Percentiles rank a stretch among this genome's conserved stretches.
phyloP scores from a whole-genome alignment of 2,113 vertebrate genomes.

The Columba janthina region DNA sequence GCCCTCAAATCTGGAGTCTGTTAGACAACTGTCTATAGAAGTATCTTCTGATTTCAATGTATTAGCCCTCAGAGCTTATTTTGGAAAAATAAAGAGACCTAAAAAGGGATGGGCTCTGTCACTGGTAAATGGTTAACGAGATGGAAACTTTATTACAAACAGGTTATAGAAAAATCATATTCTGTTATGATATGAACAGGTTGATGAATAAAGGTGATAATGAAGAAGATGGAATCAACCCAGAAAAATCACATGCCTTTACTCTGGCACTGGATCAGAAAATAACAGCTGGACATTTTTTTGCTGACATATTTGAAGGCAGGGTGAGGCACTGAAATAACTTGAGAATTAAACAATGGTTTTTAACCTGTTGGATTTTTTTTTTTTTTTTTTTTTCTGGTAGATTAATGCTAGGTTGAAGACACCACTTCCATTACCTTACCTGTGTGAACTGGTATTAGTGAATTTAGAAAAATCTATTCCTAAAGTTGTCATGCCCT shows the following conservation, averaged over 20 bases:
- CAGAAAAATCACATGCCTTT: background rate
- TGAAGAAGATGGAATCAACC: background rate
- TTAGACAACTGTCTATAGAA: background rate
- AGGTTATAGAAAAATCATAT: background rate
- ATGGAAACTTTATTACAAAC: background rate
- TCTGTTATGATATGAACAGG: background rate
- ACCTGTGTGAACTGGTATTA: background rate
- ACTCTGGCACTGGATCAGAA: background rate
- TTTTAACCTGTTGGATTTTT: background rate
- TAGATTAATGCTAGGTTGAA: background rate
- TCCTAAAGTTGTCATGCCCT: background rate
- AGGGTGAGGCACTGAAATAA: background rate
- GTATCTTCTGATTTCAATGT: background rate
- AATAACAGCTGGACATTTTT: background rate
- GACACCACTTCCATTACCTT: background rate
- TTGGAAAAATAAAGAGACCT: background rate
- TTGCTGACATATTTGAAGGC: background rate
- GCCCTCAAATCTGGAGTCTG: background rate
- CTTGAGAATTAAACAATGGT: background rate
- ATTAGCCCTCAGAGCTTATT: background rate
- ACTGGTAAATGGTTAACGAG: background rate
- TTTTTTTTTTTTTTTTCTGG: background rate
- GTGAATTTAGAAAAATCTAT: background rate
- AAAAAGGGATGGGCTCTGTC: background rate
- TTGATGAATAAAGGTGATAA: background rate